These are phyloP conservation scores for Labeo rohita DNA, from an alignment of 2,113 vertebrate genomes.

Conservation along the genomic window DNA sequence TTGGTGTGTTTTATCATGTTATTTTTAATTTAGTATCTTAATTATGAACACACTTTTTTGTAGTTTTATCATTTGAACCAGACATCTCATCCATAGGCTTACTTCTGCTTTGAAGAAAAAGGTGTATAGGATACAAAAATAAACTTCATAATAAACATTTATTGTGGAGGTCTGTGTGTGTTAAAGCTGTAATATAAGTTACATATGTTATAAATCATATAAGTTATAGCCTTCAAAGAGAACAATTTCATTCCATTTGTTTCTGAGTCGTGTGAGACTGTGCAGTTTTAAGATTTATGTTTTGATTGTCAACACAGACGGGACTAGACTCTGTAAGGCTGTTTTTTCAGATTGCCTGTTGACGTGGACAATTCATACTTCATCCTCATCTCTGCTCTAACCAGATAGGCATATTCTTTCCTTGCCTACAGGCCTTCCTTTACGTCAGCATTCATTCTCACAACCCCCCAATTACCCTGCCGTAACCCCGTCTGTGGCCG, in stretches of 20 bases:
- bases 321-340: neutral
- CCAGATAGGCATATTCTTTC: conserved; percentile 41
- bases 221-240: neutral
- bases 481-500: conserved; percentile 29
- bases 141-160: neutral
- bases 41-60: too few relatives aligned
- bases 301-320: neutral
- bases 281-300: conserved; percentile 9
- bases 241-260: neutral
- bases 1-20: too few relatives aligned
- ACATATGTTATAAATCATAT: neutral
- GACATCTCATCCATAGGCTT: too few relatives aligned
- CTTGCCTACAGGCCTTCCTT: conserved; percentile 35
- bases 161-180: neutral
- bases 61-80: too few relatives aligned
- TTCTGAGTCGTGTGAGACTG: neutral
- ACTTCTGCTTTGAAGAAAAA: too few relatives aligned
- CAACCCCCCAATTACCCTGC: conserved; percentile 38
- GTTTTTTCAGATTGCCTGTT: conserved; percentile 29
- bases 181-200: neutral
- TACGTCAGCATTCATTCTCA: conserved; percentile 37
- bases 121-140: neutral
- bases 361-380: conserved; percentile 48
- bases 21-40: too few relatives aligned
- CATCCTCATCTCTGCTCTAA: conserved; percentile 25